Evolutionary conservation across 2,888 invertebrate species (phyloP).

Genomic region (Sepiola atlantica): DNA sequence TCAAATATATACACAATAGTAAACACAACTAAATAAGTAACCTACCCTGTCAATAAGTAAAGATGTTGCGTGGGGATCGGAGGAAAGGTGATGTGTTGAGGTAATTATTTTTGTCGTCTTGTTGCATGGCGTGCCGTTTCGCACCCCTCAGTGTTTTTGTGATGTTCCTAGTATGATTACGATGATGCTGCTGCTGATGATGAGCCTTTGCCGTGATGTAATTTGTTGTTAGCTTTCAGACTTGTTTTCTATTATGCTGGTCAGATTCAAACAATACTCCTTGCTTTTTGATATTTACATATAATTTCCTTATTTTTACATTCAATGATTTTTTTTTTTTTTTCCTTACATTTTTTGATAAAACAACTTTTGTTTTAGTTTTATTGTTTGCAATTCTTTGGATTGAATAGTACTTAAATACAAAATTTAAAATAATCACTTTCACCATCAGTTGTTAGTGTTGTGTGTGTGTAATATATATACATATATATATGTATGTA

Average conservation of each 20-base stretch:
- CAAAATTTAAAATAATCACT: too few species aligned
- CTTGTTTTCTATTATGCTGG: neutral
- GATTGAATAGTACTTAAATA: too few species aligned
- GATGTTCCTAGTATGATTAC: neutral
- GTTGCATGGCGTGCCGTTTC: neutral
- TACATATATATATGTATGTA: too few species aligned
- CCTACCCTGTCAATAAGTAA: neutral
- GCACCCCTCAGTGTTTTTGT: neutral
- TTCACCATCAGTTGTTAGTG: too few species aligned
- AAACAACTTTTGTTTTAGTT: too few species aligned
- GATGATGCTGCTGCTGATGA: too few species aligned
- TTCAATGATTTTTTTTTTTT: too few species aligned
- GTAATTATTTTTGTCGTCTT: neutral
- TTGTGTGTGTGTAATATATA: too few species aligned
- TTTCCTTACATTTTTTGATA: too few species aligned
- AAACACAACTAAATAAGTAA: neutral
- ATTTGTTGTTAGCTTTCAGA: neutral
- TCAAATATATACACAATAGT: neutral
- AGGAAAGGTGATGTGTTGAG: too few species aligned
- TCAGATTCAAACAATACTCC: neutral
- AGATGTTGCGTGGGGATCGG: neutral
- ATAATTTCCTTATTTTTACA: neutral
- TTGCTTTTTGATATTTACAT: neutral
- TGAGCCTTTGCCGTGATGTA: neutral
- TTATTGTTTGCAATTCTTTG: too few species aligned